Evolutionary conservation across 2,888 invertebrate species (phyloP), one percentile per base, ranked within the genome.

Genomic region (Bedellia somnulentella): DNA sequence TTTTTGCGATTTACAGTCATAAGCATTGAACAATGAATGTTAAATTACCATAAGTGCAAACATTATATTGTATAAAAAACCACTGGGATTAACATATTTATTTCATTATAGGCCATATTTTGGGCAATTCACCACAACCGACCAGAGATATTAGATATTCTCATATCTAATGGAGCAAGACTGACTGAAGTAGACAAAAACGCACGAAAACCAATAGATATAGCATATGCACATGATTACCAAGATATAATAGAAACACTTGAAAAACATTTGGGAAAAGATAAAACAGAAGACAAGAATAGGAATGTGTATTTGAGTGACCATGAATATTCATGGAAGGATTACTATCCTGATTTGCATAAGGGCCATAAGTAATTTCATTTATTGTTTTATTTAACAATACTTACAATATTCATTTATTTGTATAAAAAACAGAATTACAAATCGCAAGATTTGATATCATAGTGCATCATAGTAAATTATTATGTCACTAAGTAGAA

Each of bases 51-150:
- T n/a, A n/a, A n/a, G n/a, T n/a, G n/a, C n/a, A n/a, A n/a, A n/a
- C n/a, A n/a, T n/a, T n/a, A n/a, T n/a, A n/a, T n/a, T n/a, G n/a
- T n/a, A n/a, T n/a, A n/a, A n/a, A n/a, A n/a, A n/a, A n/a, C n/a
- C n/a, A n/a, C n/a, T n/a, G n/a, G n/a, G n/a, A n/a, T n/a, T n/a
- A n/a, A n/a, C n/a, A n/a, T n/a, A n/a, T n/a, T n/a, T n/a, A n/a
- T n/a, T n/a, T n/a, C 15, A 43, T 64, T 60, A 25, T 57, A 84
- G 83, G 83, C 81, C 25, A 44, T 83, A 29, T 83, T 82, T 52
- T 82, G 82, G 78, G 83, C 84, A 28, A 78, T 75, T 6, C 66
- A 76, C 40, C 68, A 70, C 39, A 82, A 83, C 42, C 68, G 78
- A 40, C 47, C 60, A 10, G 73, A 80, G 33, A 64, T 80, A 32